These are phyloP conservation scores for Burhinus bistriatus DNA, from an alignment of 2,113 vertebrate genomes.

Conservation along the genomic window DNA sequence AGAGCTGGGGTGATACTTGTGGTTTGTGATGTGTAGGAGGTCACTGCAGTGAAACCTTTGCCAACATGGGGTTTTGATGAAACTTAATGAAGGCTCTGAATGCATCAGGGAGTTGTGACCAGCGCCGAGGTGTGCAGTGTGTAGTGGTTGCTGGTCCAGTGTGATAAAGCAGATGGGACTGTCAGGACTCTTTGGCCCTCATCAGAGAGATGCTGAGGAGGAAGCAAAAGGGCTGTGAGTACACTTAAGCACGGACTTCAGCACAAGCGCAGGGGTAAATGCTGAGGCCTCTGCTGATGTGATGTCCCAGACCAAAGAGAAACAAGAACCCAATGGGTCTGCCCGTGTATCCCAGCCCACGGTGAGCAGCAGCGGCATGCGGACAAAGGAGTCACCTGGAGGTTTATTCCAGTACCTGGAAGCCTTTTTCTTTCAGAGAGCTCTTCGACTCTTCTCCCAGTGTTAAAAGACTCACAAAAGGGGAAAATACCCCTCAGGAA, in stretches of 20 bases:
- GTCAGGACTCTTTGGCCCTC: neutral
- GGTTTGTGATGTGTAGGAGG: neutral
- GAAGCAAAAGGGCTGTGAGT: neutral
- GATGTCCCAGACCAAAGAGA: neutral
- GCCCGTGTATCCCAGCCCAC: neutral
- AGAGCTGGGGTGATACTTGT: neutral
- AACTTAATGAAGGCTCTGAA: neutral
- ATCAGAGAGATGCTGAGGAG: neutral
- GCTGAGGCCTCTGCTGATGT: neutral
- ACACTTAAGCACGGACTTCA: neutral
- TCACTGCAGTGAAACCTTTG: neutral
- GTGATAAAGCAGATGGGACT: neutral
- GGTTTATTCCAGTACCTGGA: neutral
- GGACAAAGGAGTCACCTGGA: neutral
- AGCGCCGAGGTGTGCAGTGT: accelerated
- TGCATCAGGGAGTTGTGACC: neutral
- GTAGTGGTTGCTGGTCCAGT: accelerated
- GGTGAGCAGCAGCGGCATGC: accelerated
- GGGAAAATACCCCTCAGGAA: neutral
- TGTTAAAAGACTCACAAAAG: neutral
- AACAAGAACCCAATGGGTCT: neutral
- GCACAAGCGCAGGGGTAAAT: neutral
- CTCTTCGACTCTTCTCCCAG: neutral
- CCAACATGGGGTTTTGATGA: neutral
- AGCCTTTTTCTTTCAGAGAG: neutral